Evolutionary conservation across 2,888 invertebrate species (phyloP).

Genomic region (Rambutsinella grinnellia): DNA sequence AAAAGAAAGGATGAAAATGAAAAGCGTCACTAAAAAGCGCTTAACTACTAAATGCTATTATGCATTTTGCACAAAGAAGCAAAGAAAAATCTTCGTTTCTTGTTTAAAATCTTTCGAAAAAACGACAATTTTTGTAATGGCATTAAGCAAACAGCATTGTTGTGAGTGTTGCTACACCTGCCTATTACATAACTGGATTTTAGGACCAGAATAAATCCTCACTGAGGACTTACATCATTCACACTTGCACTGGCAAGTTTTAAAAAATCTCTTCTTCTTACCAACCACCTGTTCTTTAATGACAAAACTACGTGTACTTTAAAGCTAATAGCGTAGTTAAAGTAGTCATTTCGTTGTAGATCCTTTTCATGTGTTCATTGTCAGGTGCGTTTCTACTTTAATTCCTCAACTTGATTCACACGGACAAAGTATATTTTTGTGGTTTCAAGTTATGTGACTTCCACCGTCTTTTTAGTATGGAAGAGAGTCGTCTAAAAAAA

Average conservation of each 20-base stretch:
- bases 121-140: not conserved
- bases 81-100: not conserved
- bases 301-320: not conserved
- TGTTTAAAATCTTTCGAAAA: not conserved
- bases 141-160: not conserved
- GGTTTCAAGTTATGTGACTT: not conserved
- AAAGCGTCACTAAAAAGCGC: not conserved
- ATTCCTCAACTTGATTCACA: not conserved
- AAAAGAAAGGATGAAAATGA: not conserved
- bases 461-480: no score
- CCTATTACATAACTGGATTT: not conserved
- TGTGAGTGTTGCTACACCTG: not conserved
- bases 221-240: not conserved
- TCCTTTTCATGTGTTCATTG: not conserved
- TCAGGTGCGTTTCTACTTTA: not conserved
- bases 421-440: not conserved
- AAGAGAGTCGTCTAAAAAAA: no score
- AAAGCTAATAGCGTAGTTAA: not conserved
- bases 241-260: not conserved
- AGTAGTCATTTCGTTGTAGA: not conserved
- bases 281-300: not conserved
- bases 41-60: not conserved
- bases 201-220: not conserved
- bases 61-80: not conserved
- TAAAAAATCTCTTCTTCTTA: not conserved